Evolutionary conservation across 2,888 invertebrate species (phyloP), one percentile per base, ranked within the genome.

Genomic region (Synergus itoensis): DNA sequence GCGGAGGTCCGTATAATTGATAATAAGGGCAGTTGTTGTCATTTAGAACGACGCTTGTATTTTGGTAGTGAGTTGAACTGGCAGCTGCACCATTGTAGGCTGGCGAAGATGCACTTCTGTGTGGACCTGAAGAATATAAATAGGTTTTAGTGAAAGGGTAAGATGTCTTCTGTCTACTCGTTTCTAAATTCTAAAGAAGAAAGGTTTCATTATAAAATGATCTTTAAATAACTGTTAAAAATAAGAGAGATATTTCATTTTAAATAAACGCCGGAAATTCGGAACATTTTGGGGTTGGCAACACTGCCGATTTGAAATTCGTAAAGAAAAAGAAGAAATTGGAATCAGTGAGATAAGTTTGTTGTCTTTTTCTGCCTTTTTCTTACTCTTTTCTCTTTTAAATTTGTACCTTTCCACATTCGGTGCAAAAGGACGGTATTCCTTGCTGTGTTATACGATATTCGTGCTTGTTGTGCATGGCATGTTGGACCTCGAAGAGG

Each of bases 1-100:
- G 93, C 14, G 93, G 93, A 63, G 93, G 93, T 21, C 93, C 93
- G 82, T 93, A 93, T n/a, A 93, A 84, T 80, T 92, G 92, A 83
- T 92, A 92, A 81, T 93, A 93, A 5, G 93, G 93, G 79, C 92
- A 92, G 87, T 90, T 90, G 57, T 89, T 86, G 79, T 92, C 91
- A 80, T 92, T 92, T 79, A 91, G 80, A 53, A 92, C 88, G 77
- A 92, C 91, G 79, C 86, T 91, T 79, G 92, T 91, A 82, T 91
- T 90, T 80, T 91, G 92, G 80, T 90, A 92, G 67, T 91, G 90
- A 43, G 89, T 84, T 21, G 90, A 90, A 78, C 86, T 86, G 62
- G 89, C 88, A 9, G 92, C 89, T 16, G 89, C 88, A 11, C 87
- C 86, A 67, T 88, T 88, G 81, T 89, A 86, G 69, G 89, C 85